Conservation (phyloP, 2,113 vertebrate genomes). For the Cinclus cinclus region DNA sequence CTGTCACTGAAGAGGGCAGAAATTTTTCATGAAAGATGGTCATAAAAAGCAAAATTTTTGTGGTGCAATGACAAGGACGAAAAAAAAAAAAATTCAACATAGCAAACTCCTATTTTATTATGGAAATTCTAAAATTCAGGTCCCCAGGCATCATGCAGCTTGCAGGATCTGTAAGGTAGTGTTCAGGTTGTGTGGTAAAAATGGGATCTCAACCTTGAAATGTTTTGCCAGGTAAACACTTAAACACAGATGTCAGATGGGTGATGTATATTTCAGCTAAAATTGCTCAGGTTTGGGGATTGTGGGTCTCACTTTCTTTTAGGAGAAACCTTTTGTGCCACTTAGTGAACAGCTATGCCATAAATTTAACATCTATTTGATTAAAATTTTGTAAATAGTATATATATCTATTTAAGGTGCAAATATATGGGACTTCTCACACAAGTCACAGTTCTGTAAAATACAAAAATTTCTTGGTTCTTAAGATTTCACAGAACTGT, state of each 20-base stretch:
- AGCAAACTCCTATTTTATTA: background rate
- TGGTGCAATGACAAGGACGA: background rate
- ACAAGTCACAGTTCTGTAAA: background rate
- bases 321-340: background rate
- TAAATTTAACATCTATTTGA: background rate
- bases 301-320: background rate
- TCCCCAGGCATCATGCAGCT: background rate
- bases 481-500: background rate
- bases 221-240: background rate
- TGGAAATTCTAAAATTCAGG: background rate
- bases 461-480: background rate
- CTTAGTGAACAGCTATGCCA: background rate
- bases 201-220: background rate
- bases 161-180: background rate
- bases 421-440: background rate
- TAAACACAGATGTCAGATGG: background rate
- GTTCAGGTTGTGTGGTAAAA: background rate
- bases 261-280: background rate
- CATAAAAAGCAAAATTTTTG: background rate
- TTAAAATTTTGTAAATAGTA: background rate
- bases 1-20: background rate
- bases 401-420: accelerated
- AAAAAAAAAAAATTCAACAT: background rate
- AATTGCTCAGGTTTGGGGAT: background rate
- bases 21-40: background rate